Conservation (phyloP, 2,113 vertebrate genomes). For the Girardinichthys multiradiatus region DNA sequence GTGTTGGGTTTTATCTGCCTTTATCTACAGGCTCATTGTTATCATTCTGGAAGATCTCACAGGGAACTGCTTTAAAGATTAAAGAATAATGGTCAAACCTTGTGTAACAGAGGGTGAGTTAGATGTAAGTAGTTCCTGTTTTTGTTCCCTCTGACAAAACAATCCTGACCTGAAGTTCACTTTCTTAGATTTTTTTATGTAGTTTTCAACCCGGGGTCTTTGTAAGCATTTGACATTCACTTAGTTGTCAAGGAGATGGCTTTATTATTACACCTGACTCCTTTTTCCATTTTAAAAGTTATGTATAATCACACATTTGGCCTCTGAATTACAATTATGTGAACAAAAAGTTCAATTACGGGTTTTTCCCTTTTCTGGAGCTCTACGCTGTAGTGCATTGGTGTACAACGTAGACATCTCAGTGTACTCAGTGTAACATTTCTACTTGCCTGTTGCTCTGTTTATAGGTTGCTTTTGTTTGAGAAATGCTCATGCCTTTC, state of each 20-base stretch:
- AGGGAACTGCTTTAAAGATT: slow-evolving; percentile 1
- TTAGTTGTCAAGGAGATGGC: slow-evolving; percentile 9
- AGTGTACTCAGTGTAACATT: neutral
- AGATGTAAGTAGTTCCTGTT: neutral
- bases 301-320: neutral
- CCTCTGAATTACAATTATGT: slow-evolving; percentile 11
- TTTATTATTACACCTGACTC: neutral
- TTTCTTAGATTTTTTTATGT: neutral
- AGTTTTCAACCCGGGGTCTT: neutral
- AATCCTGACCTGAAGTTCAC: neutral
- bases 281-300: slow-evolving; percentile 1
- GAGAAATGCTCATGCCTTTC: too few relatives aligned
- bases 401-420: neutral
- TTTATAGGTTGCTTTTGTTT: neutral
- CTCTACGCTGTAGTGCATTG: neutral
- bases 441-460: too few relatives aligned
- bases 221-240: neutral
- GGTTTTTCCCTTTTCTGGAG: neutral
- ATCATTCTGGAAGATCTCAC: neutral
- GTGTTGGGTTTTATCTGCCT: slow-evolving; percentile 7
- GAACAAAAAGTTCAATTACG: neutral
- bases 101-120: neutral
- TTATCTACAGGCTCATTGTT: neutral
- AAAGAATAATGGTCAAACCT: neutral
- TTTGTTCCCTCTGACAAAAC: neutral